A percentile compares a stretch with the other conserved stretches of the same genome.
Conservation (phyloP, 2,113 vertebrate genomes). For the Abramis brama region DNA sequence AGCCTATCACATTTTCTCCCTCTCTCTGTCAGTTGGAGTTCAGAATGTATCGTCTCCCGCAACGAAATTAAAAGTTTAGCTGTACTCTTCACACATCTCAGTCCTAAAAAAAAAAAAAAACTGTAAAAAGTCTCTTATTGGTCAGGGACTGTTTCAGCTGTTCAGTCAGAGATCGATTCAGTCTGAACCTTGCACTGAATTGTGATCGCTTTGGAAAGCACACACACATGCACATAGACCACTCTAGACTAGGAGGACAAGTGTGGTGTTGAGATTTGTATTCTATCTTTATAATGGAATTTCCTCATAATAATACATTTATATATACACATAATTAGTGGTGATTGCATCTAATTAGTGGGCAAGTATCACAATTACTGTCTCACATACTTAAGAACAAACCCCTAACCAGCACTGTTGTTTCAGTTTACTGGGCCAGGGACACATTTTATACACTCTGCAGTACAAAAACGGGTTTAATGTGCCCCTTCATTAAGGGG, state of each 20-base stretch:
- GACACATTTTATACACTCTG: too few species aligned
- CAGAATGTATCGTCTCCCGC: neutral
- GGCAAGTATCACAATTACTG: neutral
- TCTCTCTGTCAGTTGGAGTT: neutral
- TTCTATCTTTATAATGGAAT: neutral
- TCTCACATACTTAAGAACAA: neutral
- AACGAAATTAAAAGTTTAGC: neutral
- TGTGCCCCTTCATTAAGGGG: too few species aligned
- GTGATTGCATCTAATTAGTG: neutral
- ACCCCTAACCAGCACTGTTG: neutral
- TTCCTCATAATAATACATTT: neutral
- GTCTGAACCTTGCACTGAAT: neutral
- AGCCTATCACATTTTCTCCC: neutral
- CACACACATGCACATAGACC: neutral
- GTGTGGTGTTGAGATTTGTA: neutral
- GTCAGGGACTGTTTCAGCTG: slow-evolving; percentile 15
- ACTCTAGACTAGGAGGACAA: neutral
- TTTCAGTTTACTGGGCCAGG: neutral
- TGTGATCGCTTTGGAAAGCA: neutral
- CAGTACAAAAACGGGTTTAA: too few species aligned
- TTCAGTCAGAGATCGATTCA: slow-evolving; percentile 16
- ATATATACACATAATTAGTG: slow-evolving; percentile 1
- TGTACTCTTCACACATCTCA: neutral
- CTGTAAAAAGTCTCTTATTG: neutral
- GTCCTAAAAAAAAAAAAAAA: neutral